Percentiles rank a stretch among this genome's conserved stretches.
Evolutionary conservation across 2,888 invertebrate genomes (phyloP).

Genomic region (Epinotia demarniana): DNA sequence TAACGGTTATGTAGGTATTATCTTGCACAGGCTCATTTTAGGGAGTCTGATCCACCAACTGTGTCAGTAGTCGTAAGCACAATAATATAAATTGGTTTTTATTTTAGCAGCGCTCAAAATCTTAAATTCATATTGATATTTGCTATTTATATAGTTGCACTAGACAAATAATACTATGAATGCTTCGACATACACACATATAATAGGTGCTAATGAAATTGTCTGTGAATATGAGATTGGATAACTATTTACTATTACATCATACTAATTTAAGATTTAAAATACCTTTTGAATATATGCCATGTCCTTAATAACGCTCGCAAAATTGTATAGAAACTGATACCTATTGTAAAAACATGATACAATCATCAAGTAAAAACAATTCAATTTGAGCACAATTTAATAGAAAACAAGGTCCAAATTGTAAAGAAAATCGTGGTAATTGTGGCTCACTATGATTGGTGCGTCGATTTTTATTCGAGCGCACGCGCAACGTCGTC

Average conservation of each 20-base stretch:
- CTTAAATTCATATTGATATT: background rate
- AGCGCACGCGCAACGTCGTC: conserved; percentile 14
- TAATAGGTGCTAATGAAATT: too few relatives aligned
- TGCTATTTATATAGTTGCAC: background rate
- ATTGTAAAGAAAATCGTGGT: background rate
- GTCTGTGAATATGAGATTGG: too few relatives aligned
- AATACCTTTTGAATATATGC: too few relatives aligned
- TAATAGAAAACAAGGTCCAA: background rate
- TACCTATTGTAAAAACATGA: background rate
- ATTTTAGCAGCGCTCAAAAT: background rate
- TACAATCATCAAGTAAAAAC: background rate
- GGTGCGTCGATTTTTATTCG: conserved; percentile 21
- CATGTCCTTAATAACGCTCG: conserved; percentile 4
- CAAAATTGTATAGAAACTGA: background rate
- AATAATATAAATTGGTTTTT: background rate
- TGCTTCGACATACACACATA: too few relatives aligned
- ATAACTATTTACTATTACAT: too few relatives aligned
- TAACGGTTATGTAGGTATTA: background rate
- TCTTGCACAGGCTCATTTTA: background rate
- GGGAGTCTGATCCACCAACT: background rate
- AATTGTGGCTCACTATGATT: conserved; percentile 3
- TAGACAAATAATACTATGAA: background rate
- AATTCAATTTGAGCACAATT: background rate
- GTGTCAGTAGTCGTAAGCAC: background rate
- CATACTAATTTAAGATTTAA: background rate